phyloP scores from a whole-genome alignment of 2,113 vertebrate genomes.

The Charadrius vociferus region DNA sequence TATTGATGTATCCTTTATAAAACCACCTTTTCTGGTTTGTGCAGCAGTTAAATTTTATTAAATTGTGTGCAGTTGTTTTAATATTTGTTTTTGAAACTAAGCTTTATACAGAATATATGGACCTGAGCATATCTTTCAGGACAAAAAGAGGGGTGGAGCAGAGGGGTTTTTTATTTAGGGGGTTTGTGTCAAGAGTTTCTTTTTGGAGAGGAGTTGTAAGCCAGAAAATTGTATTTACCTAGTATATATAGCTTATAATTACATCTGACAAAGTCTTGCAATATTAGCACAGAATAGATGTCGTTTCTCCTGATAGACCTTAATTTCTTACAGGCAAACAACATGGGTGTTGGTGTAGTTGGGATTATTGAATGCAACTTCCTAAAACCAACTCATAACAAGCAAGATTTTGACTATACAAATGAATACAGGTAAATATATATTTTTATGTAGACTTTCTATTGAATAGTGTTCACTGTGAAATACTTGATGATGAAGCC shows the following conservation, averaged over 20 bases:
- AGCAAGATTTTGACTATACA: conserved; percentile 93
- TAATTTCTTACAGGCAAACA: conserved; percentile 83
- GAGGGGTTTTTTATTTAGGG: background rate
- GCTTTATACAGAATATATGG: too few relatives aligned
- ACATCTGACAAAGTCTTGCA: background rate
- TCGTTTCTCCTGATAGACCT: conserved; percentile 1
- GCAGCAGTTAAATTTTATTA: background rate
- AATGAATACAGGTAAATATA: conserved; percentile 91
- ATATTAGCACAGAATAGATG: background rate
- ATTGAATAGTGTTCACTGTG: background rate
- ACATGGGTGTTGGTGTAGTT: conserved; percentile 90
- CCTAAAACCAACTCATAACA: conserved; percentile 95
- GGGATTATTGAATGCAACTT: conserved; percentile 94
- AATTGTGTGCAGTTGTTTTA: background rate
- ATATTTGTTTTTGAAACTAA: too few relatives aligned
- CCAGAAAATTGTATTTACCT: background rate
- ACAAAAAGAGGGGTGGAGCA: background rate
- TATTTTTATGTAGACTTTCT: background rate
- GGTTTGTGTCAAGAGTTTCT: background rate
- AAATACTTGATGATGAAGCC: background rate
- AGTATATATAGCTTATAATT: background rate
- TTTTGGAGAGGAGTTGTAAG: background rate
- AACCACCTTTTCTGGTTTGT: background rate
- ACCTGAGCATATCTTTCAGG: background rate
- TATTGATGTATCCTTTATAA: background rate